A percentile compares a stretch with the other conserved stretches of the same genome.
Conservation (phyloP, 2,797 vertebrate genomes). For the Myiotriccus ornatus region DNA sequence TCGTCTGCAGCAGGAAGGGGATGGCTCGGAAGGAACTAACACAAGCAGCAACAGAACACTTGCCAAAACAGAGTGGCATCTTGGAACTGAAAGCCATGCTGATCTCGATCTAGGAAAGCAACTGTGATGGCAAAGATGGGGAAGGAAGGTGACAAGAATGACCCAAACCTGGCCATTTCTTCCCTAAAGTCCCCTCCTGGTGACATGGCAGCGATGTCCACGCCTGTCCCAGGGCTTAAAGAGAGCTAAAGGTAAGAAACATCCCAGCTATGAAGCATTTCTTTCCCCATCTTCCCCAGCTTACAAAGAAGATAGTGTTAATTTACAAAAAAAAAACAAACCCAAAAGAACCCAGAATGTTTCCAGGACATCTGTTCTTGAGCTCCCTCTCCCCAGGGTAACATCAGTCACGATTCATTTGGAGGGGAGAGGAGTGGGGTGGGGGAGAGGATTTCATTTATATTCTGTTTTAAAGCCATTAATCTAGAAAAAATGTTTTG, state of each 20-base stretch:
- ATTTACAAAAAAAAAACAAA: neutral
- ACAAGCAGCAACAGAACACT: slow-evolving; percentile 29
- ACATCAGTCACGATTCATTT: neutral
- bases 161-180: neutral
- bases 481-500: slow-evolving; percentile 64
- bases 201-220: neutral
- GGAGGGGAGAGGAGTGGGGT: neutral
- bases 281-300: slow-evolving; percentile 2
- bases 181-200: neutral
- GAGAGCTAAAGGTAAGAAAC: neutral
- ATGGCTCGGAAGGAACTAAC: neutral
- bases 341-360: slow-evolving; percentile 13
- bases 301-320: neutral
- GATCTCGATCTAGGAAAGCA: slow-evolving; percentile 29
- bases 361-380: slow-evolving; percentile 7
- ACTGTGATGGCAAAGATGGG: slow-evolving; percentile 5
- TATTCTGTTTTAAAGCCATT: slow-evolving; percentile 72
- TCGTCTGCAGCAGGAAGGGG: neutral
- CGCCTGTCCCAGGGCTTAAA: neutral
- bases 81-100: slow-evolving; percentile 55
- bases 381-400: neutral
- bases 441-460: neutral
- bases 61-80: neutral
- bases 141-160: neutral
- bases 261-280: neutral